Evolutionary conservation across 1,140 invertebrate genomes (phyloP).

Genomic region (Bathynomus jamesi): DNA sequence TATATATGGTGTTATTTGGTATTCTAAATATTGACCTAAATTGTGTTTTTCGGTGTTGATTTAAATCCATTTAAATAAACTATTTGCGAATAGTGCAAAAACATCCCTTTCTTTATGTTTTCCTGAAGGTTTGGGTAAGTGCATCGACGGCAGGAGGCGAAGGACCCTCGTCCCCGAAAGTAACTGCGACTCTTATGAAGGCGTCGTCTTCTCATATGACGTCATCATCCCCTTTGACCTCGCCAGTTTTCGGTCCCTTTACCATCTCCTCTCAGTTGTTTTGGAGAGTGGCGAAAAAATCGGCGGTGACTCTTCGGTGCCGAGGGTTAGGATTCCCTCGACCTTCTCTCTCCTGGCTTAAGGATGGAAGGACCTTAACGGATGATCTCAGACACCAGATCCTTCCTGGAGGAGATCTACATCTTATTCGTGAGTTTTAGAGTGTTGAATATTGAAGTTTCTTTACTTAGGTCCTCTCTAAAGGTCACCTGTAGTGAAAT

Average conservation of each 20-base stretch:
- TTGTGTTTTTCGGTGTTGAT: too few species aligned
- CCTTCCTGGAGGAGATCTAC: conserved; percentile 11
- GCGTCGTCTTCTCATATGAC: too few species aligned
- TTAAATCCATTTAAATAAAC: too few species aligned
- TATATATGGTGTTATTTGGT: too few species aligned
- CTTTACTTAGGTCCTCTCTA: too few species aligned
- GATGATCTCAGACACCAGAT: conserved; percentile 2
- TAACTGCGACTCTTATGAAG: background rate
- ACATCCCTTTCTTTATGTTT: too few species aligned
- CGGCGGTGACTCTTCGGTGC: conserved; percentile 5
- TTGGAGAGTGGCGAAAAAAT: conserved; percentile 4
- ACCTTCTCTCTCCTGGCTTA: conserved; percentile 6
- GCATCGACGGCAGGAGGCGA: conserved; percentile 28
- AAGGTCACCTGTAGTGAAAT: background rate
- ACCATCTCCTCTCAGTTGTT: background rate
- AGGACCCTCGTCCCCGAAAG: conserved; percentile 6
- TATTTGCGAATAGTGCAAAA: too few species aligned
- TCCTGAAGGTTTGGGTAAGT: conserved; percentile 31
- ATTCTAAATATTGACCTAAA: too few species aligned
- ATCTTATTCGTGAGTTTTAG: conserved; percentile 4
- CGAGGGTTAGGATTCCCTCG: background rate
- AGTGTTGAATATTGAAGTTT: too few species aligned
- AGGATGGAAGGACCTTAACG: background rate
- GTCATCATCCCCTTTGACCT: background rate
- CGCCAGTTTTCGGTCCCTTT: background rate